Base-by-base conservation (phyloP, 2,113 vertebrate species). In the Cyphomyrus plagiostoma region DNA sequence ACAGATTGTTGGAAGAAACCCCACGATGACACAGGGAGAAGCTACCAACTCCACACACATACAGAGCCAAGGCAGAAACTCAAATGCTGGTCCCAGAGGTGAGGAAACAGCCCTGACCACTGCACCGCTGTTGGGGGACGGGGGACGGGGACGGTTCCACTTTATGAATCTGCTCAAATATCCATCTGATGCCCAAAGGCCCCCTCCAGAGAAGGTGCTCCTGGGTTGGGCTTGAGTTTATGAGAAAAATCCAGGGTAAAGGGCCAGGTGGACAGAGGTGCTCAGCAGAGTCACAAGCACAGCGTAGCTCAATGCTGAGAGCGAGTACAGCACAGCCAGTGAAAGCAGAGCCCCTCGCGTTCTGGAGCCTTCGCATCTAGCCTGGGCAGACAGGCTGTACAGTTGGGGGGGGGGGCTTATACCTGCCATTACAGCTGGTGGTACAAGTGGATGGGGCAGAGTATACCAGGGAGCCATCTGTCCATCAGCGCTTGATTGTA, bases 401-500 rank as follows among this genome's bases (percentile, higher is more conserved):
- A 45, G 42, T 45, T 45, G 42, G 42, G 42, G 42, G 3, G 80
- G 45, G 74, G 39, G 58, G 66, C 85, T 80, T 62, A n/a, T 87
- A 92, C 89, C 85, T 86, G 90, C 88, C 90, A 89, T 91, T 89
- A 92, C 88, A 88, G 89, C 91, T 93, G 93, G 94, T 94, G 92
- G 9, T 77, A 35, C 94, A 93, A 92, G 93, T 90, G 89, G 91
- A 89, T 91, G 88, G 87, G 90, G 92, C 93, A 92, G 92, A 90
- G 90, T 87, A 82, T 91, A 94, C 93, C 89, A 4, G 87, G 91
- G 92, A 91, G 88, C 92, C 90, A 89, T 89, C 74, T 52, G 89
- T 89, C 91, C 89, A 77, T 91, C 91, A 90, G 90, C 84, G 88
- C 88, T 93, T 95, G 95, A 96, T 95, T 95, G 93, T 96, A 94